Evolutionary conservation across 2,113 vertebrate genomes (phyloP), one percentile per base, ranked within the genome.

Genomic region (Colius striatus): DNA sequence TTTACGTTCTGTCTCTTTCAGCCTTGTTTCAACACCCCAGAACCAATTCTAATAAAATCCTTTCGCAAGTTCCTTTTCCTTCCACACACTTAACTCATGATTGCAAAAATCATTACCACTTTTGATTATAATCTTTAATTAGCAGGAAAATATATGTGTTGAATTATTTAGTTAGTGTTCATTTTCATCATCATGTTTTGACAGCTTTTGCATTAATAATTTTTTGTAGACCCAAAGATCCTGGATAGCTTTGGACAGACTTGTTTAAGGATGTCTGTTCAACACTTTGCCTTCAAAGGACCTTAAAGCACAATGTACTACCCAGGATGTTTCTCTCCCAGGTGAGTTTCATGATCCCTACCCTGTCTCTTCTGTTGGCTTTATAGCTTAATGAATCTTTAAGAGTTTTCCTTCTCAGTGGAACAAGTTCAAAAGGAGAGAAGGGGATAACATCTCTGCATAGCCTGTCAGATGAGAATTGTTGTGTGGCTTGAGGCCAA

Each of bases 71-170:
- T 81, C 75, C 72, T 89, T 96, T 89, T 82, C 74, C 77, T 94
- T 96, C 78, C 73, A 85, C 54, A 78, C 51, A 45, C 86, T 95
- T 94, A 89, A 87, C 84, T 94, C 54, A 58, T 92, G 93, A 96
- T 95, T 95, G 92, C 90, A 94, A 89, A 96, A 95, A 89, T 92
- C 77, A 75, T 93, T 96, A 94, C 82, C 63, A 78, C 85, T 94
- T 95, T 65, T 96, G 93, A 97, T 97, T 96, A 96, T 90, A 58
- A 95, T 93, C 86, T 94, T 96, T 96, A 97, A 96, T 97, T 96
- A 97, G 72, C 65, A 55, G 55, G 70, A 82, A 96, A 94, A 91
- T 91, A 60, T 91, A 94, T 34, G 87, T 90, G 72, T 58, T 95
- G 92, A 95, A 97, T 96, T 90, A 96, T 94, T 96, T 96, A 96